Conservation (phyloP, 92 coral and sea anemone genomes). For the Zoanthus gigantus region DNA sequence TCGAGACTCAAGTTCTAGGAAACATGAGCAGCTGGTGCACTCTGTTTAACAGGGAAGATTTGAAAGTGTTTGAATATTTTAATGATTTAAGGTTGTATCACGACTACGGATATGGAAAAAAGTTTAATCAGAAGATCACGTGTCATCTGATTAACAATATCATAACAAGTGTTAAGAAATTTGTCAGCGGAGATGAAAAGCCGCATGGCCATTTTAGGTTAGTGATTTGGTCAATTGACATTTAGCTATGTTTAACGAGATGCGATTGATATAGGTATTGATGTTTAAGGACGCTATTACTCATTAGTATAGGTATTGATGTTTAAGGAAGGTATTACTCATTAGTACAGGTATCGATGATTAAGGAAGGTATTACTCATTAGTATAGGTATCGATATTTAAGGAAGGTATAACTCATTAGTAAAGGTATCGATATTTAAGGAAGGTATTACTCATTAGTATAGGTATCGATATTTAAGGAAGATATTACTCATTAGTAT, state of each 20-base stretch:
- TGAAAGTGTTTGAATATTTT: slow-evolving; percentile 78
- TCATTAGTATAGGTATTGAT: too few species aligned
- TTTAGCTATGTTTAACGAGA: not conserved
- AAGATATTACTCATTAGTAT: too few species aligned
- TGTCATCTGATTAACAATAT: slow-evolving; percentile 71
- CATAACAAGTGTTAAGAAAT: slow-evolving; percentile 52
- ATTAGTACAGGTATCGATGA: too few species aligned
- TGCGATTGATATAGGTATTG: too few species aligned
- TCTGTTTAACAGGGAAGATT: slow-evolving; percentile 73
- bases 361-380: too few species aligned
- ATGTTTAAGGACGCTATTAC: too few species aligned
- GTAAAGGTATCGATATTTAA: too few species aligned
- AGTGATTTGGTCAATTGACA: not conserved
- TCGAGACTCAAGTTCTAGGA: slow-evolving; percentile 80
- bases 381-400: too few species aligned
- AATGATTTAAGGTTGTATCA: slow-evolving; percentile 78
- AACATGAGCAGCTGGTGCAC: slow-evolving; percentile 79
- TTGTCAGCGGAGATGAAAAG: slow-evolving; percentile 46
- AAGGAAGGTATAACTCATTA: too few species aligned
- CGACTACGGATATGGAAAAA: slow-evolving; percentile 76
- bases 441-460: too few species aligned
- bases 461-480: not conserved
- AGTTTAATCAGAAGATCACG: slow-evolving; percentile 78
- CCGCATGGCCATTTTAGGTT: slow-evolving; percentile 78
- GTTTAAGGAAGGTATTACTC: too few species aligned